Conservation (phyloP, 2,113 vertebrate species). For the Xiphophorus hellerii region DNA sequence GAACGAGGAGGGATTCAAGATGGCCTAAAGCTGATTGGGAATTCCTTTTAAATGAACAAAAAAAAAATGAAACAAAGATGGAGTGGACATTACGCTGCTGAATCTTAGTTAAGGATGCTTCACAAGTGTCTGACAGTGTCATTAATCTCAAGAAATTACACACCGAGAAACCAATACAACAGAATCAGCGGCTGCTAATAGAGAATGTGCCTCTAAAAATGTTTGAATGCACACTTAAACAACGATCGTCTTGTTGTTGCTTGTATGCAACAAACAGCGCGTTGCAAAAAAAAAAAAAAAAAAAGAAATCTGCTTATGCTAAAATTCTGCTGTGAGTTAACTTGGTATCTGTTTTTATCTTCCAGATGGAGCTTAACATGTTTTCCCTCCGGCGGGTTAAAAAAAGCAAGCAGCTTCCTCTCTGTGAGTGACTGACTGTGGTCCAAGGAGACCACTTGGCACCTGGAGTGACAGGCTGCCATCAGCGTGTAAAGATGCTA, state of each 20-base stretch:
- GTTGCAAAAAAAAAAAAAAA: background rate
- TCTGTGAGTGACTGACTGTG: slow-evolving; percentile 57
- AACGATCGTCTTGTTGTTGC: background rate
- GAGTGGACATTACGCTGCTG: slow-evolving; percentile 77
- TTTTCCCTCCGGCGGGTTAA: slow-evolving; percentile 35
- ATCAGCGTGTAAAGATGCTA: slow-evolving; percentile 74
- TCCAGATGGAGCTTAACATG: slow-evolving; percentile 23
- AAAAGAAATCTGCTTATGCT: background rate
- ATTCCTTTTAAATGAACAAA: slow-evolving; percentile 61
- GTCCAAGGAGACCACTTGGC: slow-evolving; percentile 72
- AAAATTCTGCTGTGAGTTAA: slow-evolving; percentile 21
- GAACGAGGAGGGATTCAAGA: slow-evolving; percentile 77
- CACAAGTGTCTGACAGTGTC: slow-evolving; percentile 74
- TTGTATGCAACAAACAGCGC: background rate
- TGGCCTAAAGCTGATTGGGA: slow-evolving; percentile 78
- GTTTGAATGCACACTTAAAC: background rate
- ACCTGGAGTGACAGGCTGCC: slow-evolving; percentile 77
- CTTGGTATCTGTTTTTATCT: background rate
- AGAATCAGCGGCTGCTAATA: slow-evolving; percentile 56
- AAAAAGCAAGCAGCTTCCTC: slow-evolving; percentile 40
- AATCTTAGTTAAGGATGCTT: slow-evolving; percentile 79
- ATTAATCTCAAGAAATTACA: slow-evolving; percentile 77
- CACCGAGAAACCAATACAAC: slow-evolving; percentile 71
- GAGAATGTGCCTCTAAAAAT: slow-evolving; percentile 35
- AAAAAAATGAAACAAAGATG: slow-evolving; percentile 73